Conservation (phyloP, 2,888 invertebrate genomes). For the Drosophila tanythrix region DNA sequence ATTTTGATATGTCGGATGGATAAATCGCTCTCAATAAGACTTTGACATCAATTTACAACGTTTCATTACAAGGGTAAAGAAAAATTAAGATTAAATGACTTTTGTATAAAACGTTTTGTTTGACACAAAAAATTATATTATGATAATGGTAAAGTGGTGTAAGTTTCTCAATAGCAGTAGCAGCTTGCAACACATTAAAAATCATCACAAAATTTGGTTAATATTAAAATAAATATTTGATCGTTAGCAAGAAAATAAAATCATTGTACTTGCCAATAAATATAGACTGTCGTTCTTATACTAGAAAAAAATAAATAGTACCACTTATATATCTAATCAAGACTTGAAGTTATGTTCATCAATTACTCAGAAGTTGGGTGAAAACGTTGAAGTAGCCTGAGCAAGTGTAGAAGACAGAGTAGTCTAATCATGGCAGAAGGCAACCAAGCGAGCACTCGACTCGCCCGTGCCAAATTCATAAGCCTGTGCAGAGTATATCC, state of each 20-base stretch:
- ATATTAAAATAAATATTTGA: background rate
- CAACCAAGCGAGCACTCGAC: slow-evolving; percentile 28
- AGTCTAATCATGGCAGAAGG: slow-evolving; percentile 39
- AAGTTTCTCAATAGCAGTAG: background rate
- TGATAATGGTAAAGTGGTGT: background rate
- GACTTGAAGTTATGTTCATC: background rate
- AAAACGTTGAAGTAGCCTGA: slow-evolving; percentile 2
- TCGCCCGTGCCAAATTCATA: slow-evolving; percentile 47
- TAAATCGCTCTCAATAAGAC: background rate
- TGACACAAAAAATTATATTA: background rate
- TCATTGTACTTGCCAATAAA: background rate
- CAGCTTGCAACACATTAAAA: background rate
- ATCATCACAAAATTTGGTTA: background rate
- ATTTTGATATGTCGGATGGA: background rate
- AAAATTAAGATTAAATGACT: background rate
- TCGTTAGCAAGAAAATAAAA: background rate
- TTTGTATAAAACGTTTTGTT: background rate
- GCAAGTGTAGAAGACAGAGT: slow-evolving; percentile 31
- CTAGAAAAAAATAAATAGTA: background rate
- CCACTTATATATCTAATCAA: background rate
- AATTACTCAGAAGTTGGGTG: background rate
- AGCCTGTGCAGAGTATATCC: slow-evolving; percentile 33
- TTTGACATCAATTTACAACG: background rate
- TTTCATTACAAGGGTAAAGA: background rate
- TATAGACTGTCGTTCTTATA: too few species aligned